Conservation (phyloP, 2,113 vertebrate species). For the Crypturellus undulatus region DNA sequence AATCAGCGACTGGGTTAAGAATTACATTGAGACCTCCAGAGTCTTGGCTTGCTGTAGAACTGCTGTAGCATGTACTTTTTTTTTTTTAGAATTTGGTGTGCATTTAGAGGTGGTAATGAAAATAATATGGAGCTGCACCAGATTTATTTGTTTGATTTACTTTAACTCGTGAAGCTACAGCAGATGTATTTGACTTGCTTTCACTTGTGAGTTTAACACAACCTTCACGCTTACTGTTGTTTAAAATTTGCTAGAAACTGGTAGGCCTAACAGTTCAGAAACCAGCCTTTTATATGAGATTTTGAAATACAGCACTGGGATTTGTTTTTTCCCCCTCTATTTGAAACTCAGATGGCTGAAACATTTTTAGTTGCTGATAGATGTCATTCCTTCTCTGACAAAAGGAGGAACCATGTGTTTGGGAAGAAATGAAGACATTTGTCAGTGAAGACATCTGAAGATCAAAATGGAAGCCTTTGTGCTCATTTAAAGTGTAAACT, state of each 20-base stretch:
- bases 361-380: not conserved
- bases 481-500: not conserved
- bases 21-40: not conserved
- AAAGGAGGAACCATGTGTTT: not conserved
- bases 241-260: not conserved
- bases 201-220: not conserved
- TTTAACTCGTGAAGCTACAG: not conserved
- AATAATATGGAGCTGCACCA: not conserved
- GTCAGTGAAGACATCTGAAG: not conserved
- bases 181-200: not conserved
- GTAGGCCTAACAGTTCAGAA: not conserved
- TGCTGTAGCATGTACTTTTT: not conserved
- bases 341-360: not conserved
- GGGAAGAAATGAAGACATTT: not conserved
- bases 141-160: not conserved
- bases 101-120: not conserved
- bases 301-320: not conserved
- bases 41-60: not conserved
- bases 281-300: not conserved
- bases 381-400: not conserved
- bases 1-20: fast-evolving
- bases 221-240: not conserved
- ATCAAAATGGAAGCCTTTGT: not conserved
- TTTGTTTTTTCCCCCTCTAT: not conserved
- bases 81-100: not conserved